Evolutionary conservation across 2,888 invertebrate species (phyloP), one percentile per base, ranked within the genome.

Genomic region (Pseudococcus viburni): DNA sequence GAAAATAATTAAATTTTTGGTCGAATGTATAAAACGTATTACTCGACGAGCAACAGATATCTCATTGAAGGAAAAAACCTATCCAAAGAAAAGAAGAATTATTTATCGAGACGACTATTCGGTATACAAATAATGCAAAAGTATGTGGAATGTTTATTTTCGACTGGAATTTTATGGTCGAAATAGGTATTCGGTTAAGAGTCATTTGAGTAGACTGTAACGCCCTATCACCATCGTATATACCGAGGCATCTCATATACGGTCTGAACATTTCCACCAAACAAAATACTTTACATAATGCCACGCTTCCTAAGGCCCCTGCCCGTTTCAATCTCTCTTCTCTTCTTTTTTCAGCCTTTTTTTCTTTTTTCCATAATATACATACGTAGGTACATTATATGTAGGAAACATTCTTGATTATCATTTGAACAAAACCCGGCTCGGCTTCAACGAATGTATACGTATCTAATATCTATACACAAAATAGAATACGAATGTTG

Each of bases 171-270:
- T 73, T 73, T 73, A 73, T 73, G 73, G 73, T 73, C 73, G 73
- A 73, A 73, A 73, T 73, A 73, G 73, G 73, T 73, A 73, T 73
- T 73, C 33, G 73, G 73, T 73, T 73, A 73, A 73, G 73, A 73
- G 73, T 73, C 73, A 73, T 73, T 73, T 73, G 73, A 73, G 73
- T 73, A 73, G 73, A 73, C 26, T 73, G 73, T 73, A 73, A 73
- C 73, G 73, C 73, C 73, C 73, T 17, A 73, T 73, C 73, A 33
- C 73, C 73, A 73, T 22, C 64, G 64, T 64, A 73, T 68, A 33
- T 73, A 73, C 17, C 15, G 33, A 17, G 73, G 73, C 17, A 73
- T 33, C 73, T 73, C 73, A 33, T 73, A 33, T 33, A 64, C 64
- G 22, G 73, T 73, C 26, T 33, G 73, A 73, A 73, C 33, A 33